Base-by-base conservation (phyloP, 2,888 invertebrate species). In the Nymphalis polychloros region DNA sequence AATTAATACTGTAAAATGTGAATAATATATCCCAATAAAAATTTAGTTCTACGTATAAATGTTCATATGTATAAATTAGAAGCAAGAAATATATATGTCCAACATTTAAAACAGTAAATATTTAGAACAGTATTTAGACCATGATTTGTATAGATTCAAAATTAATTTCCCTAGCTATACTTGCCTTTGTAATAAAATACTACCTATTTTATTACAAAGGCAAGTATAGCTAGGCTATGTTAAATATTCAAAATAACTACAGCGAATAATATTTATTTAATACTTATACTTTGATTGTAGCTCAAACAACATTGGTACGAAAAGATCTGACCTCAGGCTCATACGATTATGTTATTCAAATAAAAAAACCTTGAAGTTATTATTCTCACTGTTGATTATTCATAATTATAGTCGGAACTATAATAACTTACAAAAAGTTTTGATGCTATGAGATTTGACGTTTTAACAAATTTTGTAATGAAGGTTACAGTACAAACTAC, bases 311-410 rank as follows among this genome's bases (percentile, higher is more conserved):
- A 48, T 67, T 63, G 46, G 60, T 19, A 59, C 53, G 47, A 53
- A 71, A 64, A 62, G 64, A 64, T 35, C 16, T 61, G 57, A 49
- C 50, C 23, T 65, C 20, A 27, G 17, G 35, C 13, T 48, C 17
- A 17, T 61, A 57, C 49, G 35, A 62, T 64, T 64, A 52, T 57
- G 48, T 55, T 62, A 64, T 64, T 70, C 57, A 65, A 31, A 68
- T 17, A 48, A 46, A 23, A 1, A 49, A 64, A 70, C 64, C 68
- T 70, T 70, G 62, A 53, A 48, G 48, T 17, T 46, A 53, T 8
- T 68, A 59, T 67, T 67, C 49, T 62, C 31, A 50, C 61, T 57
- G 61, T 27, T 59, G 53, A 53, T 62, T 67, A 68, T 64, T 62
- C 52, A 41, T 52, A 46, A 67, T 67, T 48, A 46, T 23, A 62